phyloP scores from a whole-genome alignment of 2,797 vertebrate species.

The Pteronotus mesoamericanus region DNA sequence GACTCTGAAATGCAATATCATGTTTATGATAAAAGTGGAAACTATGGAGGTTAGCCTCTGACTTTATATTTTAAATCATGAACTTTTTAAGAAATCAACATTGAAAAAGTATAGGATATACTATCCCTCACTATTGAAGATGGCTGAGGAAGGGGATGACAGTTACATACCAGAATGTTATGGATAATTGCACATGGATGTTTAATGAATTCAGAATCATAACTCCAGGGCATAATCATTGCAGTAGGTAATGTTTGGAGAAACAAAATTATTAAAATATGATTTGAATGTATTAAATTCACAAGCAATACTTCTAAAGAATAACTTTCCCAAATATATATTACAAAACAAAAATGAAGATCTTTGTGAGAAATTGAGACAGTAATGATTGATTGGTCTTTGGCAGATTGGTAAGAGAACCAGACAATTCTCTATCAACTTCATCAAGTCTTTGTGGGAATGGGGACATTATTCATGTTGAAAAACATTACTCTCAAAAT shows the following conservation, averaged over 20 bases:
- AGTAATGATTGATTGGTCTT: neutral
- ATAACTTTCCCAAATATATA: neutral
- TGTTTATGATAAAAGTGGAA: neutral
- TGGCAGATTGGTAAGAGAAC: neutral
- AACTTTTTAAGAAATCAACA: neutral
- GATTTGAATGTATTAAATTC: neutral
- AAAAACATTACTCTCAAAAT: neutral
- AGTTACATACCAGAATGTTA: neutral
- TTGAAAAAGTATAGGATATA: neutral
- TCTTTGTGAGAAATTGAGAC: neutral
- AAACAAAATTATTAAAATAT: neutral
- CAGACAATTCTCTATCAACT: neutral
- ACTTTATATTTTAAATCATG: neutral
- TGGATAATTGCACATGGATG: neutral
- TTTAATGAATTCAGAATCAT: neutral
- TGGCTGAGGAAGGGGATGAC: neutral
- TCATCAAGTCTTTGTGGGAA: neutral
- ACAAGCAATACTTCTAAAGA: neutral
- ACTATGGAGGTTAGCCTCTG: too few species aligned
- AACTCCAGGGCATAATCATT: neutral
- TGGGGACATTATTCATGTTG: neutral
- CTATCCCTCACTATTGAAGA: neutral
- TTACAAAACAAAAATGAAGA: neutral
- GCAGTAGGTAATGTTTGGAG: neutral
- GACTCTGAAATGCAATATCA: neutral